Evolutionary conservation across 2,113 vertebrate genomes (phyloP).

Genomic region (Melospiza georgiana): DNA sequence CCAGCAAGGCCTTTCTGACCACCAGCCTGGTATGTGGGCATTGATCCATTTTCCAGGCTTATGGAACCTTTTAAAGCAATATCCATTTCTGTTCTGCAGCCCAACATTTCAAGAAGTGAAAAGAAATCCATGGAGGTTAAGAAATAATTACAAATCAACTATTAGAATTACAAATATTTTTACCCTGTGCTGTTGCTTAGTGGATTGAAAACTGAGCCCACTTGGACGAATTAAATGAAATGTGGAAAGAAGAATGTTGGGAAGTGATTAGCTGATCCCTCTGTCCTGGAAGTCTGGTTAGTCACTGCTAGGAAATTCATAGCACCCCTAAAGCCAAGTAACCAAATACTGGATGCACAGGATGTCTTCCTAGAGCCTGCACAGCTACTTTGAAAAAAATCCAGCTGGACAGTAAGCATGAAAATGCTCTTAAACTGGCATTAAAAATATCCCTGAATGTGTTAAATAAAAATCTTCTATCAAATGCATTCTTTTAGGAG

Average conservation of each 20-base stretch:
- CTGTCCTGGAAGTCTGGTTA: not conserved
- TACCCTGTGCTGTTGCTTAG: not conserved
- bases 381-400: not conserved
- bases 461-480: not conserved
- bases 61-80: not conserved
- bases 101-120: not conserved
- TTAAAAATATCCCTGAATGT: not conserved
- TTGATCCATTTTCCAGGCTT: not conserved
- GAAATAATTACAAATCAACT: conserved; percentile 9
- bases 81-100: not conserved
- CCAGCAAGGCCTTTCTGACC: not conserved
- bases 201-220: not conserved
- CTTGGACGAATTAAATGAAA: not conserved
- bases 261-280: not conserved
- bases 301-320: not conserved
- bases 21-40: not conserved
- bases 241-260: not conserved
- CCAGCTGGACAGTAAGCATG: not conserved
- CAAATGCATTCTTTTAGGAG: not conserved
- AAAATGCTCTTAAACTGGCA: not conserved
- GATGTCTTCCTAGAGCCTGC: not conserved
- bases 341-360: not conserved
- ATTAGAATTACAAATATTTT: conserved; percentile 24
- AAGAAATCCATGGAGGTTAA: not conserved
- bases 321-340: not conserved